Conservation (phyloP, 2,113 vertebrate genomes). For the Lepidiolamprologus cunningtoni region DNA sequence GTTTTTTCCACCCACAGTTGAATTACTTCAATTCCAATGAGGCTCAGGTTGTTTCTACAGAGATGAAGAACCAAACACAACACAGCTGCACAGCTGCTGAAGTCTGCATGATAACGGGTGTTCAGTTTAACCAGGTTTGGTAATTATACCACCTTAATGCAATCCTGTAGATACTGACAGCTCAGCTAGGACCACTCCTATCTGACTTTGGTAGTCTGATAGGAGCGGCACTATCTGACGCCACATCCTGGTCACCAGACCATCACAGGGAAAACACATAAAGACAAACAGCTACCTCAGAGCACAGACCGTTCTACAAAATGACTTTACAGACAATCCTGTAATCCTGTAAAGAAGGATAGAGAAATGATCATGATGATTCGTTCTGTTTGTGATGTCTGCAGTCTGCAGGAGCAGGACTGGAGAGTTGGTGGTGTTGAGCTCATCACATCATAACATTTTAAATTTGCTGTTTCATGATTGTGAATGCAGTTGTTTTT, state of each 20-base stretch:
- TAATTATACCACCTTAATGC: background rate
- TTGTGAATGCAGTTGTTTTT: background rate
- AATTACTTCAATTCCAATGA: background rate
- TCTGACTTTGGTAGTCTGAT: background rate
- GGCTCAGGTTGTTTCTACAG: background rate
- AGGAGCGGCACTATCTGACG: background rate
- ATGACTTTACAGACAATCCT: background rate
- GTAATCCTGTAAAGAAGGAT: background rate
- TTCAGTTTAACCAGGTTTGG: background rate
- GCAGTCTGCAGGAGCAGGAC: background rate
- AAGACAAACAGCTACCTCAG: background rate
- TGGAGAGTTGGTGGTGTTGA: background rate
- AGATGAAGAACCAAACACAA: background rate
- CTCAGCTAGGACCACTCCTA: rapidly evolving
- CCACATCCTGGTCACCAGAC: rapidly evolving
- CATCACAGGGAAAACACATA: background rate
- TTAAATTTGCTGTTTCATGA: background rate
- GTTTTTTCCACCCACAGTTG: background rate
- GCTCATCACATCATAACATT: background rate
- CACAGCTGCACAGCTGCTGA: background rate
- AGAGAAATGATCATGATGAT: background rate
- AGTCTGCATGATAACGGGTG: rapidly evolving
- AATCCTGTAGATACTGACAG: background rate
- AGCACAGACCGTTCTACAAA: rapidly evolving
- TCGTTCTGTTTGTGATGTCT: background rate